These are phyloP conservation scores for Apaloderma vittatum DNA, from an alignment of 2,113 vertebrate species.

Conservation along the genomic window DNA sequence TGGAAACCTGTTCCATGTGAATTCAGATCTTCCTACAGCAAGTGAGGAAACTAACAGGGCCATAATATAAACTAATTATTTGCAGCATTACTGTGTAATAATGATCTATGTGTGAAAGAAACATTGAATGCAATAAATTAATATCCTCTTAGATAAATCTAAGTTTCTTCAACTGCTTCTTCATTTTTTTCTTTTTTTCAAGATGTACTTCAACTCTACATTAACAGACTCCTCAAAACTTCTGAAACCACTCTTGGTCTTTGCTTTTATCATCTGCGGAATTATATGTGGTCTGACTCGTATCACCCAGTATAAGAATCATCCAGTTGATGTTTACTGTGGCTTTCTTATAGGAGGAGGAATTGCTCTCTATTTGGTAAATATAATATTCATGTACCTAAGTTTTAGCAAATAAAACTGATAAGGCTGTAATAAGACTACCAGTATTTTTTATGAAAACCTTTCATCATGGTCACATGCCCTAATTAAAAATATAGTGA, in stretches of 20 bases:
- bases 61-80: neutral
- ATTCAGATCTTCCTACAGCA: neutral
- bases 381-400: constrained; percentile 4
- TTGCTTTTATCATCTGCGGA: constrained; percentile 95
- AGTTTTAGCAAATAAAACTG: neutral
- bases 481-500: neutral
- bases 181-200: constrained; percentile 72
- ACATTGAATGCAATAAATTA: neutral
- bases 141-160: neutral
- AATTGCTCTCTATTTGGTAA: constrained; percentile 95
- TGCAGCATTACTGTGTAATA: neutral
- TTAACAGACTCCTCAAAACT: constrained; percentile 97
- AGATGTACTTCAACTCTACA: constrained; percentile 99
- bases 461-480: neutral
- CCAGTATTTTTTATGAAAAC: neutral
- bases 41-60: neutral
- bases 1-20: neutral
- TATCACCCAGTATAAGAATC: constrained; percentile 98
- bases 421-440: neutral
- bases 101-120: neutral
- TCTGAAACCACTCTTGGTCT: constrained; percentile 95
- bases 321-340: constrained; percentile 95
- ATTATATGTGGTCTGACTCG: constrained; percentile 96
- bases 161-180: constrained; percentile 26
- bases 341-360: constrained; percentile 95